Percentiles rank a stretch among this genome's conserved stretches.
Evolutionary conservation across 2,888 invertebrate species (phyloP).

Genomic region (Lasius fuliginosus): DNA sequence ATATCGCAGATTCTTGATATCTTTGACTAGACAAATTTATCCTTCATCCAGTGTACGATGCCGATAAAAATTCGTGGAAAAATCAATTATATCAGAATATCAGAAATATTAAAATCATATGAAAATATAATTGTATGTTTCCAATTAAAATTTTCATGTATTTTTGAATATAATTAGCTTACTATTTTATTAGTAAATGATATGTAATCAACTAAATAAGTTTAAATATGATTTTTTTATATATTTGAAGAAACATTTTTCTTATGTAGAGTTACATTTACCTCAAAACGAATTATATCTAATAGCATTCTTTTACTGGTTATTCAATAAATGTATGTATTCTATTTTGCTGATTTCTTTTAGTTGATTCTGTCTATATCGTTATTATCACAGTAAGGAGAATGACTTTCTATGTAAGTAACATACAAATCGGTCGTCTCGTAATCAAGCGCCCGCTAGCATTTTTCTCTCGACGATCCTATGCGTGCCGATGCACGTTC

Average conservation of each 20-base stretch:
- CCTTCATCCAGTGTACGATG: not conserved
- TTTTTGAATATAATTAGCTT: not conserved
- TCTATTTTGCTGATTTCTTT: not conserved
- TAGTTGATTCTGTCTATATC: not conserved
- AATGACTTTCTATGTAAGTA: constrained; percentile 6
- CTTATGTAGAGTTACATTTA: not conserved
- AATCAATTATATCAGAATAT: not conserved
- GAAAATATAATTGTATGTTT: not conserved
- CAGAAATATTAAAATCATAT: not conserved
- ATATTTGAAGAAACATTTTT: not conserved
- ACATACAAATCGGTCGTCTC: constrained; percentile 21
- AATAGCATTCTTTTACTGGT: not conserved
- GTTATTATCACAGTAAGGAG: not conserved
- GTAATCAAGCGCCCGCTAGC: constrained; percentile 1
- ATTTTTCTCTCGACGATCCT: constrained; percentile 49
- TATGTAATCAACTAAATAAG: not conserved
- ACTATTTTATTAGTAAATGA: not conserved
- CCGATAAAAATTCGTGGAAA: not conserved
- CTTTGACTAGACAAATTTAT: constrained; percentile 34
- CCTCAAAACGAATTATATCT: not conserved
- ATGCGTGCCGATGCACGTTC: constrained; percentile 30
- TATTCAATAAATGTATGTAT: not conserved
- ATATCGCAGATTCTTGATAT: constrained; percentile 25
- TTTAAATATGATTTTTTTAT: not conserved
- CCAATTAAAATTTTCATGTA: not conserved